Base-by-base conservation (phyloP, 2,888 invertebrate species). In the Chymomyza fuscimana region DNA sequence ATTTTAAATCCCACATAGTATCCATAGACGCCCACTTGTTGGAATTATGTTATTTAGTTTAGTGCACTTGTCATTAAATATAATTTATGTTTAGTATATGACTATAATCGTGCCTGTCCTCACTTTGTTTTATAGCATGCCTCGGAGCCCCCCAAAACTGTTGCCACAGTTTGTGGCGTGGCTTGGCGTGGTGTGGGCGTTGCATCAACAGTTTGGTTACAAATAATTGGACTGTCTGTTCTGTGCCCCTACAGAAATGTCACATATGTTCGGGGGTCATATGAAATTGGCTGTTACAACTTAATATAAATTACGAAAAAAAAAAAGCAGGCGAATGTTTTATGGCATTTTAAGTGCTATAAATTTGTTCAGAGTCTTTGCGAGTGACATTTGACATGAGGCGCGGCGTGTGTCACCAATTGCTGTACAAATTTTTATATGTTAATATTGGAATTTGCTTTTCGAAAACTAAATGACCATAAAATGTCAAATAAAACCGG, bases 61-160 rank as follows among this genome's bases (percentile, higher is more conserved):
- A 79, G 70, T 84, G 82, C 87, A 87, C 86, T 87, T 87, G 88
- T 83, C 86, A 83, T 88, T 84, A 88, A 72, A 83, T 79, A 84
- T 88, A 83, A 83, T 88, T 88, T 83, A 83, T 77, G 77, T 75
- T 80, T 75, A 67, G 67, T 76, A 64, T 63, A 77, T 36, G 58
- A 46, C 67, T 74, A 78, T 78, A 76, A 86, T 87, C 81, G 80
- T 12, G 58, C 19, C 19, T 29, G 59, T n/a, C 19, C 56, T 63
- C 63, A n/a, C n/a, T 56, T 40, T 36, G 59, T 59, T 25, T 73
- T 64, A 40, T 67, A 63, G 74, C 62, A 19, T 51, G n/a, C n/a
- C 16, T 15, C 51, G 51, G 16, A 7, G 15, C 51, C 16, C 51
- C 51, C 51, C 7, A 51, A 51, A 51, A 51, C 51, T 51, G 15